Evolutionary conservation across 2,797 vertebrate genomes (phyloP).

Genomic region (Philypnodon macrostomus): DNA sequence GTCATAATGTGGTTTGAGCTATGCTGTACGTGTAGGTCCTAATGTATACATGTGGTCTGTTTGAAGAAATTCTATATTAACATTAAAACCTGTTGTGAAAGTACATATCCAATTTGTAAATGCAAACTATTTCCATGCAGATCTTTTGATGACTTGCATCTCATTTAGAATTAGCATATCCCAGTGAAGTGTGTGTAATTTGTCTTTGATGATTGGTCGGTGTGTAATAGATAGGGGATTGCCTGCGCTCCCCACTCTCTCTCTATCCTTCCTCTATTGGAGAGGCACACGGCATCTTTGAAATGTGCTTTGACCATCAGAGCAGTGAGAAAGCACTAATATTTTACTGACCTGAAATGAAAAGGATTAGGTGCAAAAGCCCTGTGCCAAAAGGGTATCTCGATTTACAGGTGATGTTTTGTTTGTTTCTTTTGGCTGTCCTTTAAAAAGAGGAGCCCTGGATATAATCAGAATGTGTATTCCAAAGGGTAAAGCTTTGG

Average conservation of each 20-base stretch:
- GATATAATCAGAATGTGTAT: conserved; percentile 65
- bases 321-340: conserved; percentile 74
- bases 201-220: conserved; percentile 82
- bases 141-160: conserved; percentile 82
- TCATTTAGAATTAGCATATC: conserved; percentile 81
- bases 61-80: conserved; percentile 40
- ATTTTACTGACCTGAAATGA: conserved; percentile 77
- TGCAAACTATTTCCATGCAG: conserved; percentile 76
- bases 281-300: conserved; percentile 67
- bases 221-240: conserved; percentile 78
- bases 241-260: conserved; percentile 61
- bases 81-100: conserved; percentile 70
- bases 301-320: conserved; percentile 77
- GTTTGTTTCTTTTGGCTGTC: conserved; percentile 53
- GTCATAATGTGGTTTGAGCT: neutral
- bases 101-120: conserved; percentile 75
- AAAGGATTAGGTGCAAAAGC: conserved; percentile 68
- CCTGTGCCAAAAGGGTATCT: conserved; percentile 61
- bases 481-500: conserved; percentile 58
- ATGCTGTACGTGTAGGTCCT: conserved; percentile 1
- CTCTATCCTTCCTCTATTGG: conserved; percentile 45
- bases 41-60: conserved; percentile 25
- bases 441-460: conserved; percentile 49
- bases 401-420: conserved; percentile 69
- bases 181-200: conserved; percentile 81